These are phyloP conservation scores for Pollimyrus isidori DNA, from an alignment of 2,113 vertebrate species.

Conservation along the genomic window DNA sequence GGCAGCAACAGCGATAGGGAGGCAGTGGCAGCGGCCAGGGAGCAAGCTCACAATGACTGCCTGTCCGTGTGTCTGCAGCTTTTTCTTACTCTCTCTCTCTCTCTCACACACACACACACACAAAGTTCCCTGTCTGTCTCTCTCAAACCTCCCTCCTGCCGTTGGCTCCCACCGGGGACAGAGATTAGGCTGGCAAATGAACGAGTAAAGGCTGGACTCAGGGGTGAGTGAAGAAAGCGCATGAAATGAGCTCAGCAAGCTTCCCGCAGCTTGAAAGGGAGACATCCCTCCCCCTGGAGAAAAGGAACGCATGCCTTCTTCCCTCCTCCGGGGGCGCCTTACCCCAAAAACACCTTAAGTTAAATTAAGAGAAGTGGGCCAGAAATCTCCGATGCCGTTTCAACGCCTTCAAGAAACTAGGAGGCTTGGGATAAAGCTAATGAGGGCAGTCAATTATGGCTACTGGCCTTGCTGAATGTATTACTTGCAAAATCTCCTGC, in stretches of 20 bases:
- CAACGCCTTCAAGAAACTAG: background rate
- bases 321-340: background rate
- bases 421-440: background rate
- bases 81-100: background rate
- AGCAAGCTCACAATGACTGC: background rate
- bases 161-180: constrained; percentile 55
- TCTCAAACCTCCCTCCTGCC: background rate
- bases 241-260: background rate
- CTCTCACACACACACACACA: background rate
- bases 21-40: background rate
- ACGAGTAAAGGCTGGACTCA: constrained; percentile 43
- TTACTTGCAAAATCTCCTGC: background rate
- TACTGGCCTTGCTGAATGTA: background rate
- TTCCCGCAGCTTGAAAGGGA: background rate
- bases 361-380: background rate
- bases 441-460: constrained; percentile 4
- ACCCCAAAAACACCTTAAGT: background rate
- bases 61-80: background rate
- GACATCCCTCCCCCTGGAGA: background rate
- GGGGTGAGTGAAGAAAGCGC: background rate
- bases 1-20: background rate
- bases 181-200: constrained; percentile 64
- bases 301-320: background rate
- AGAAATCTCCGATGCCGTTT: background rate
- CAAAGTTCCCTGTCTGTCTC: constrained; percentile 23